Conservation (phyloP, 2,888 invertebrate species). For the Lepeophtheirus nordmannii region DNA sequence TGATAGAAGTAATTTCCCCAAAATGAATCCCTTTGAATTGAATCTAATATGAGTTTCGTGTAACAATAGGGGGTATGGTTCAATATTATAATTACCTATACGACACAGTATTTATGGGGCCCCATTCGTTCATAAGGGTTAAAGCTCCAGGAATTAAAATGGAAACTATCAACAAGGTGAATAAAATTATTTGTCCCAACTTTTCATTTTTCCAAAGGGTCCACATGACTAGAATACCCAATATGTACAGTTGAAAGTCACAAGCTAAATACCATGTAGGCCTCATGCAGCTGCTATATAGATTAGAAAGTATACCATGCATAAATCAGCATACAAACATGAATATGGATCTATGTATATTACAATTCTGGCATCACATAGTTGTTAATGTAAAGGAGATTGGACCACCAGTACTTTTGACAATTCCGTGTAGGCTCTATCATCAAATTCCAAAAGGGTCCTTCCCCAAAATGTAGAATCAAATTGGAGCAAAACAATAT, state of each 20-base stretch:
- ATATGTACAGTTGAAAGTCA: conserved; percentile 15
- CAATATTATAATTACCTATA: not conserved
- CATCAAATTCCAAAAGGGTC: conserved; percentile 18
- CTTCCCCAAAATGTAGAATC: conserved; percentile 10
- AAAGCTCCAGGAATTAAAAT: not conserved
- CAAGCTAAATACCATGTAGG: conserved; percentile 17
- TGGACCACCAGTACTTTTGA: conserved; percentile 11
- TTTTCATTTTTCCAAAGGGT: not conserved
- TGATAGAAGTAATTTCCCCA: conserved; percentile 14
- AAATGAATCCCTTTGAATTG: not conserved
- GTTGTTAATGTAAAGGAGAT: conserved; percentile 19
- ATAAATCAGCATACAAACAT: not conserved
- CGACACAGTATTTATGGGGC: not conserved
- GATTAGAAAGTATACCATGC: not conserved
- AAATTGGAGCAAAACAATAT: conserved; percentile 12
- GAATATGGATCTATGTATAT: not conserved
- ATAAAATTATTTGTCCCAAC: not conserved
- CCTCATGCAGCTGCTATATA: not conserved
- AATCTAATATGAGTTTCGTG: not conserved
- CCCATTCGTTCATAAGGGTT: conserved; percentile 12
- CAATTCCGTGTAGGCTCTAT: not conserved
- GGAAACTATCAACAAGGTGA: not conserved
- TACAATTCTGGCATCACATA: conserved; percentile 9
- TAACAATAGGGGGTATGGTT: too few species aligned
- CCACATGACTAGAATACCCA: not conserved